Conservation (phyloP, 2,888 invertebrate genomes). For the Erebia palarica region DNA sequence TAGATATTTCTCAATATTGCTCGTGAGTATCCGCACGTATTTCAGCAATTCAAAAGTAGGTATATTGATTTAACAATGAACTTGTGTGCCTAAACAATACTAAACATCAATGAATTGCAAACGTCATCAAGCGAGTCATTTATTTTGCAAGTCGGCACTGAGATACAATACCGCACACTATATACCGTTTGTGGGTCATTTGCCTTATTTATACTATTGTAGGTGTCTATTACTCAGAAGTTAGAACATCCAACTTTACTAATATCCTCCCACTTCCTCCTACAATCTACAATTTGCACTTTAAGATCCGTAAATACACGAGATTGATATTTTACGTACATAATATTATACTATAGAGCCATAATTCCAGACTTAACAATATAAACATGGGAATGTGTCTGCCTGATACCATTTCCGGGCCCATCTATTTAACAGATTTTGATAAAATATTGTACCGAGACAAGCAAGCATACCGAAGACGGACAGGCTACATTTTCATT, state of each 20-base stretch:
- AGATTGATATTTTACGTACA: background rate
- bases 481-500: too few relatives aligned
- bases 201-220: conserved; percentile 17
- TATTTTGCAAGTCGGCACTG: conserved; percentile 6
- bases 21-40: background rate
- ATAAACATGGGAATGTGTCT: too few relatives aligned
- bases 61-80: conserved; percentile 31
- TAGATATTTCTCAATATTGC: background rate
- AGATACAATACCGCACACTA: conserved; percentile 20
- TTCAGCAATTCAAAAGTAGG: conserved; percentile 11
- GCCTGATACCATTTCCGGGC: too few relatives aligned
- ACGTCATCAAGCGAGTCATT: conserved; percentile 22
- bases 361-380: too few relatives aligned
- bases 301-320: background rate
- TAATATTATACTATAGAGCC: too few relatives aligned
- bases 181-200: conserved; percentile 24
- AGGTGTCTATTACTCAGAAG: conserved; percentile 19
- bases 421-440: too few relatives aligned
- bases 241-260: conserved; percentile 12
- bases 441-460: too few relatives aligned
- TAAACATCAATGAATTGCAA: conserved; percentile 24
- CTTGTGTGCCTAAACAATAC: conserved; percentile 12
- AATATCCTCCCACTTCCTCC: conserved; percentile 16
- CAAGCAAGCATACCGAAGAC: too few relatives aligned
- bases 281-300: conserved; percentile 4